These are phyloP conservation scores for Dicyrtoma fusca DNA, from an alignment of 2,888 invertebrate species.

Conservation along the genomic window DNA sequence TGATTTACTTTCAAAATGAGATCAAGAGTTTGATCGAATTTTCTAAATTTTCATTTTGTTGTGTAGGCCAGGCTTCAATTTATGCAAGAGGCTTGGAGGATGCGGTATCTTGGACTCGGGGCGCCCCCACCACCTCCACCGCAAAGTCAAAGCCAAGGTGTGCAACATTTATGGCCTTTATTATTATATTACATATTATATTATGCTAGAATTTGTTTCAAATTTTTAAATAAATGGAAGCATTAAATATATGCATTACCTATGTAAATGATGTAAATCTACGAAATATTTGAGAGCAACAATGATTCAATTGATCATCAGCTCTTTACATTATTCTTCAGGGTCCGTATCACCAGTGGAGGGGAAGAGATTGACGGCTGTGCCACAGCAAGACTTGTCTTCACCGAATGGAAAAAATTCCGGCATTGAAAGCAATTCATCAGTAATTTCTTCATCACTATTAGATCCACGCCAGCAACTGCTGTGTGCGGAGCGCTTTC, in stretches of 20 bases:
- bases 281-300: too few relatives aligned
- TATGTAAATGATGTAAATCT: background rate
- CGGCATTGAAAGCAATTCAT: background rate
- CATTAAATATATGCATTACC: background rate
- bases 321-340: background rate
- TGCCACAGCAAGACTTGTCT: background rate
- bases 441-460: slow-evolving; percentile 25
- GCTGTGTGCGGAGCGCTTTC: slow-evolving; percentile 51
- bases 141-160: slow-evolving; percentile 7
- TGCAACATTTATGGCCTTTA: background rate
- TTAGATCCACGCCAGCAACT: slow-evolving; percentile 46
- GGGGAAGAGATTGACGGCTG: background rate
- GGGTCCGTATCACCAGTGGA: background rate
- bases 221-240: background rate
- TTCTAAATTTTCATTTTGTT: background rate
- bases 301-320: background rate
- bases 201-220: background rate
- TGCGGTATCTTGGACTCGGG: slow-evolving; percentile 61
- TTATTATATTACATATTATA: too few relatives aligned
- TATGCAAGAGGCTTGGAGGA: slow-evolving; percentile 86
- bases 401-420: background rate
- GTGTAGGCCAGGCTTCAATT: slow-evolving; percentile 78
- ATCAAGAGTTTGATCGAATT: background rate
- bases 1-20: too few relatives aligned
- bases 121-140: slow-evolving; percentile 16